Percentiles rank a stretch among this genome's conserved stretches.
Conservation (phyloP, 2,888 invertebrate species). For the Chrysolina oricalcia region DNA sequence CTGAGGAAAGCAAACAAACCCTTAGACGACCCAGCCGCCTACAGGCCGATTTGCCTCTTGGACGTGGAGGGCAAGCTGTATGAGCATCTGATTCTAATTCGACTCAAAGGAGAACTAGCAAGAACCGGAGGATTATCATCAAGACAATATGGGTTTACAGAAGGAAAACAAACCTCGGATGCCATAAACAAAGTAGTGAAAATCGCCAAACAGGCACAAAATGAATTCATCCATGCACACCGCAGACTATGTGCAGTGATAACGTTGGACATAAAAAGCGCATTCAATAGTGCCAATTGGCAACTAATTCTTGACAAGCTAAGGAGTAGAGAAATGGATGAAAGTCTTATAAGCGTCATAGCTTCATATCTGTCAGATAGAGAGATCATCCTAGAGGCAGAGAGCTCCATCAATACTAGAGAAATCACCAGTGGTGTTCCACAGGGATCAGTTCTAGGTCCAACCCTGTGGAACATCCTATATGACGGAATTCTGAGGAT, state of each 20-base stretch:
- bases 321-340: too few relatives aligned
- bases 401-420: too few relatives aligned
- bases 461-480: too few relatives aligned
- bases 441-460: too few relatives aligned
- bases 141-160: background rate
- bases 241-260: conserved; percentile 23
- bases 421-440: too few relatives aligned
- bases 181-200: background rate
- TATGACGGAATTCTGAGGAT: too few relatives aligned
- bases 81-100: background rate
- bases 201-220: background rate
- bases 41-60: background rate
- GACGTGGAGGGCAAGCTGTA: background rate
- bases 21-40: background rate
- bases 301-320: too few relatives aligned
- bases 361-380: too few relatives aligned
- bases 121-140: background rate
- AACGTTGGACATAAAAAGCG: too few relatives aligned
- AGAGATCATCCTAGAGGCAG: too few relatives aligned
- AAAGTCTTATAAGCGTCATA: too few relatives aligned
- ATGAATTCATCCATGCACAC: background rate
- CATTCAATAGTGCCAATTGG: too few relatives aligned
- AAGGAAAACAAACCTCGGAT: background rate
- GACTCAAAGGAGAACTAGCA: background rate
- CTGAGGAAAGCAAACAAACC: background rate